Evolutionary conservation across 2,888 invertebrate species (phyloP), one percentile per base, ranked within the genome.

Genomic region (Achlya flavicornis): DNA sequence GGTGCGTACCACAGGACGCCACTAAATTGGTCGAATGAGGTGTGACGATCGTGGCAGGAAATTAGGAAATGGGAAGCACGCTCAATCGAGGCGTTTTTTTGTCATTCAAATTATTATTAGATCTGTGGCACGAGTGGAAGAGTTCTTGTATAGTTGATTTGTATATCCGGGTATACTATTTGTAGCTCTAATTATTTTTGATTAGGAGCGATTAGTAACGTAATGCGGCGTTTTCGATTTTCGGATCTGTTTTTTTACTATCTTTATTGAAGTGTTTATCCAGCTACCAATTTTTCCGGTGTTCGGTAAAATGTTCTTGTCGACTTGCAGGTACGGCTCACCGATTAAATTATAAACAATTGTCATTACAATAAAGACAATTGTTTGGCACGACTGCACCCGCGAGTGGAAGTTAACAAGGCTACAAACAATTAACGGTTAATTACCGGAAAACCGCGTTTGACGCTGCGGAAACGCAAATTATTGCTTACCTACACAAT

Each of bases 51-150:
- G 71, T 62, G 72, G 74, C 86, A 86, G 90, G 90, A 87, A 88
- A 87, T 89, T 87, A 88, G 87, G 88, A 88, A 90, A 88, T 84
- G 82, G 84, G 85, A 85, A 85, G 84, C 83, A 75, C 75, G 78
- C 67, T 61, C 72, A 65, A 70, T 68, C 64, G 70, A 67, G 69
- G 65, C 72, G 69, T 68, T 75, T 76, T 26, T 73, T 72, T 76
- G 75, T 73, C 65, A 63, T 65, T 61, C 65, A 64, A 72, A 73
- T 75, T 77, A 75, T 75, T 78, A 75, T 48, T 72, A 70, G 77
- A 72, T 64, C 71, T 67, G 73, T 68, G 63, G 26, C 60, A n/a
- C 38, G 60, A 41, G 38, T 41, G 41, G 41, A 60, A 60, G 53
- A 19, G 53, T 53, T 60, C 19, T 38, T 38, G 12, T 12, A 41